Percentiles rank a stretch among this genome's conserved stretches.
Evolutionary conservation across 2,888 invertebrate species (phyloP).

Genomic region (Oscheius sp.): DNA sequence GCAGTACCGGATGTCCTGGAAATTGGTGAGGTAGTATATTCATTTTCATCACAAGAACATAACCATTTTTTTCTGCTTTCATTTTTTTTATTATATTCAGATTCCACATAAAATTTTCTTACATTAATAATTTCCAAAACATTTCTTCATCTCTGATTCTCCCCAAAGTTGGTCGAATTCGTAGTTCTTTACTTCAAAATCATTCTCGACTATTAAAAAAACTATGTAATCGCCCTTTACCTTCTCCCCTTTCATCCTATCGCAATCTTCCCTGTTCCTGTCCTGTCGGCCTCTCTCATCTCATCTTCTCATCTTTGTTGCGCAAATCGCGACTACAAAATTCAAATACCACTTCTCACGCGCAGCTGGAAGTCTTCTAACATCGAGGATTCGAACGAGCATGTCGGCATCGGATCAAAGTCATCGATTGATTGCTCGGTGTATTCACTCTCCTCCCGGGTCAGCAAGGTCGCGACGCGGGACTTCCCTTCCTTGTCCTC

Average conservation of each 20-base stretch:
- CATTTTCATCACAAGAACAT: too few relatives aligned
- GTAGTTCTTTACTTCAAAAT: neutral
- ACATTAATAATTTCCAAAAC: neutral
- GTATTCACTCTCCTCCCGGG: neutral
- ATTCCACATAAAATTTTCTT: too few relatives aligned
- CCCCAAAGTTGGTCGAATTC: neutral
- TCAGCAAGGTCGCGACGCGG: constrained; percentile 8
- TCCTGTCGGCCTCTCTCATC: constrained; percentile 6
- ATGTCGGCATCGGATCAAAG: constrained; percentile 22
- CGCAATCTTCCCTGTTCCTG: neutral
- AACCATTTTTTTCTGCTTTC: too few relatives aligned
- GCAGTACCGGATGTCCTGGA: too few relatives aligned
- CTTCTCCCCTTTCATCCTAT: too few relatives aligned
- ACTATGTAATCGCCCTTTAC: too few relatives aligned
- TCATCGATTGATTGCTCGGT: neutral
- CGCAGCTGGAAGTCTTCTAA: constrained; percentile 9
- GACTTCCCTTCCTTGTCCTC: neutral
- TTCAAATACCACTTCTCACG: neutral
- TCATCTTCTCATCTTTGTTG: constrained; percentile 19
- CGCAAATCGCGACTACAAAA: constrained; percentile 8
- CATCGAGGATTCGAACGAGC: constrained; percentile 15
- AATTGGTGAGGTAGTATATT: too few relatives aligned
- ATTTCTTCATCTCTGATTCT: neutral
- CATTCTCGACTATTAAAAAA: neutral
- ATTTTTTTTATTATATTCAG: too few relatives aligned